Conservation (phyloP, 2,113 vertebrate genomes). For the Oncorhynchus nerka region DNA sequence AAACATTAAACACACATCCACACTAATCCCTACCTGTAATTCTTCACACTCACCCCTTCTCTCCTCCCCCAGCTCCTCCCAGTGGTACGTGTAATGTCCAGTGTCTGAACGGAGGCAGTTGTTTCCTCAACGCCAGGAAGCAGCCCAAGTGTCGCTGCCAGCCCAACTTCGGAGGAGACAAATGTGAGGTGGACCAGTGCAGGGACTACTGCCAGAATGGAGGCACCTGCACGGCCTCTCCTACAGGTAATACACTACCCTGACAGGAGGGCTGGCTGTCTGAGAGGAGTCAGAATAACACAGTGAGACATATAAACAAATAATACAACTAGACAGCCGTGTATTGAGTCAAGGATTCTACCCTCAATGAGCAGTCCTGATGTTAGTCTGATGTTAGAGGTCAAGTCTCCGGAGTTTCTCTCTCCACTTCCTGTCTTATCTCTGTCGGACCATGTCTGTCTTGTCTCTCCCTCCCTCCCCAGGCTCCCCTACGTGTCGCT, state of each 20-base stretch:
- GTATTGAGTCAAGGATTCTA: too few species aligned
- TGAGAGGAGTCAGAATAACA: neutral
- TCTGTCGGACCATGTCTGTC: neutral
- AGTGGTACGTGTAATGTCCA: slow-evolving; percentile 81
- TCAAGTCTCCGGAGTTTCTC: neutral
- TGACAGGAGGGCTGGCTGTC: neutral
- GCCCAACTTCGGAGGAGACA: slow-evolving; percentile 88
- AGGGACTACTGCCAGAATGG: slow-evolving; percentile 90
- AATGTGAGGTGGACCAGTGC: slow-evolving; percentile 93
- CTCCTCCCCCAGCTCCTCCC: slow-evolving; percentile 74
- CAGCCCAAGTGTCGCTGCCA: slow-evolving; percentile 96
- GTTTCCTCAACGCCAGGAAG: slow-evolving; percentile 91
- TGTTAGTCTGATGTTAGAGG: too few species aligned
- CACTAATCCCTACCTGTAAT: neutral
- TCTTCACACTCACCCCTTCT: neutral
- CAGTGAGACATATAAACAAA: too few species aligned
- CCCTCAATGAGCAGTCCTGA: too few species aligned
- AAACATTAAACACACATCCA: too few species aligned
- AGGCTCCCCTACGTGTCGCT: slow-evolving; percentile 95
- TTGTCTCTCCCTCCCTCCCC: neutral
- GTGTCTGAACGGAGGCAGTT: slow-evolving; percentile 91
- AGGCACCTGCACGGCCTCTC: slow-evolving; percentile 91
- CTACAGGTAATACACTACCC: slow-evolving; percentile 75
- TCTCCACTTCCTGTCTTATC: neutral
- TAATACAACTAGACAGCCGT: neutral